These are phyloP conservation scores for Sebastes cheni DNA, from an alignment of 2,797 vertebrate genomes.

Conservation along the genomic window DNA sequence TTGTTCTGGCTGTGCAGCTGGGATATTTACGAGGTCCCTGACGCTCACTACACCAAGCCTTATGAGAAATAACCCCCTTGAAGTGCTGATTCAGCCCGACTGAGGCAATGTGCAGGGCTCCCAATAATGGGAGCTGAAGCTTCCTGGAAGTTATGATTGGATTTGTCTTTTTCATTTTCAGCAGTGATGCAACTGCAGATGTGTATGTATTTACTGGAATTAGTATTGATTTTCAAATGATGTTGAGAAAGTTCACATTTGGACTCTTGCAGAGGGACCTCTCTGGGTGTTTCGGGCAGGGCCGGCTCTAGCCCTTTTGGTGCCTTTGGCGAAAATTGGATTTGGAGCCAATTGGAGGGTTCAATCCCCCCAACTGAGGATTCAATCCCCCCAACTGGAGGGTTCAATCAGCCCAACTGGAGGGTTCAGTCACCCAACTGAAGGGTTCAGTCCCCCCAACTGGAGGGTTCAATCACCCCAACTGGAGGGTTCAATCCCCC, in stretches of 20 bases:
- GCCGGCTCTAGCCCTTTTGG: no score
- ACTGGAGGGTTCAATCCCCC: no score
- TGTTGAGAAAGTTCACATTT: background rate
- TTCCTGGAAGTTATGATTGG: constrained; percentile 67
- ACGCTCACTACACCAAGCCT: constrained; percentile 44
- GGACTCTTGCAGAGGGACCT: background rate
- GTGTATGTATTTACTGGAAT: constrained; percentile 33
- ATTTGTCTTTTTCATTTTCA: constrained; percentile 51
- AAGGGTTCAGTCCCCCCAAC: no score
- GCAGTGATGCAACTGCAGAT: constrained; percentile 3
- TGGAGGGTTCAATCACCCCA: no score
- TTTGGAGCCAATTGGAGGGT: background rate
- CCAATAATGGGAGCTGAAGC: constrained; percentile 59
- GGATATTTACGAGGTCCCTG: constrained; percentile 73
- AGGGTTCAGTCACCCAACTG: no score
- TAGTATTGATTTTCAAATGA: constrained; percentile 48
- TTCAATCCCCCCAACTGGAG: no score
- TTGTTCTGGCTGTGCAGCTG: constrained; percentile 61
- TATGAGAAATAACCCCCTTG: constrained; percentile 71
- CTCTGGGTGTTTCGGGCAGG: background rate
- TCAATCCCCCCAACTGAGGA: no score
- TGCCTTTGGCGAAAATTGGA: no score
- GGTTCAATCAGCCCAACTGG: no score
- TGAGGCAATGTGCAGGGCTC: constrained; percentile 39
- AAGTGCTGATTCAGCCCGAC: constrained; percentile 71